Evolutionary conservation across 2,888 invertebrate genomes (phyloP), one percentile per base, ranked within the genome.

Genomic region (Leptarthrus brevirostris): DNA sequence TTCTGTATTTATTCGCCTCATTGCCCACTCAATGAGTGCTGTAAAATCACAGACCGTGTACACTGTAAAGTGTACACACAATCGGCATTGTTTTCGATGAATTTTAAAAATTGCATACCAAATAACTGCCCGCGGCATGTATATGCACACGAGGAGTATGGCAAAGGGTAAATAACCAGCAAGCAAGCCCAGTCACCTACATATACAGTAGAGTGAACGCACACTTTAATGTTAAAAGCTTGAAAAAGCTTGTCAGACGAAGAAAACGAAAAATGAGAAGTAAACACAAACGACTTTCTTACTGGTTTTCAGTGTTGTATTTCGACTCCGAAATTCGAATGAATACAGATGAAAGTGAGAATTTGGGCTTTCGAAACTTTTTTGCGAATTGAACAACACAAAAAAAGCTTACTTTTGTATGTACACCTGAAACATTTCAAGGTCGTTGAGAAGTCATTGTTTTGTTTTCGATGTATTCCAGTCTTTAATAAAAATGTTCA

Each of bases 171-270:
- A 20, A 36, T 36, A 58, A 12, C 8, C 58, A 40, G 14, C 26
- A 20, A 58, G 36, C 4, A 36, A 64, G 64, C 44, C 64, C 64
- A 64, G 64, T 64, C 64, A 64, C 64, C 64, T 64, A 64, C 64
- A 64, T 64, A 44, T 16, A 12, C 64, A n/a, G n/a, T 8, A 8
- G 30, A 5, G 30, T 30, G 30, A 61, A 40, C 16, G 40, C 40
- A 36, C 40, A 61, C 61, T 12, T 14, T n/a, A n/a, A 61, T 5
- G 10, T 36, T 12, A 1, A 30, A 26, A 56, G 54, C 54, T 30
- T 10, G 34, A 2, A 3, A 56, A 56, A 56, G 56, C 56, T 56
- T 30, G 18, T 30, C 16, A 16, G 53, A 2, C 14, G 10, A 56
- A 26, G 8, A n/a, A 56, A 30, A 16, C 18, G 16, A 14, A 54